phyloP scores from a whole-genome alignment of 2,888 invertebrate genomes.

The Andrena bucephala region DNA sequence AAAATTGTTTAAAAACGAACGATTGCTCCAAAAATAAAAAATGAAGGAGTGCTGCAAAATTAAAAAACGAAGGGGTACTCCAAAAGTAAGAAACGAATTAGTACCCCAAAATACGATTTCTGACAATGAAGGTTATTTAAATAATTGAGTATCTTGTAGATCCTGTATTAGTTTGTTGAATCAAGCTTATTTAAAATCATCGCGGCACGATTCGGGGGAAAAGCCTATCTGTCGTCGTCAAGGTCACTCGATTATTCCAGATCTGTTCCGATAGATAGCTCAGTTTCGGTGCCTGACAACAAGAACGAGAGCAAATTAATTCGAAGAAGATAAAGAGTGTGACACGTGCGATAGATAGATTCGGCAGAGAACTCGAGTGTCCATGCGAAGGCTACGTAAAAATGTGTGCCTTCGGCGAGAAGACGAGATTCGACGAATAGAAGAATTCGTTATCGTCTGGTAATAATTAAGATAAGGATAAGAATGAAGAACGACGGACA shows the following conservation, averaged over 20 bases:
- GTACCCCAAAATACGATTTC: too few species aligned
- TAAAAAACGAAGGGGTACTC: too few species aligned
- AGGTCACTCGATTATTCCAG: conserved; percentile 35
- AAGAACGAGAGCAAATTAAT: conserved; percentile 50
- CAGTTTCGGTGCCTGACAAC: background rate
- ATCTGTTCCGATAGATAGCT: conserved; percentile 40
- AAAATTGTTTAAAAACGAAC: too few species aligned
- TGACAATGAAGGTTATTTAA: too few species aligned
- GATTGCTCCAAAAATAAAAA: too few species aligned
- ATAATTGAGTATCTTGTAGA: too few species aligned
- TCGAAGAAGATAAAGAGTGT: conserved; percentile 27
- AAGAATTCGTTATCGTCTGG: background rate
- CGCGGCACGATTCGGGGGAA: background rate
- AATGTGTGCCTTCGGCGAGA: conserved; percentile 11
- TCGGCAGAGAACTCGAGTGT: conserved; percentile 20
- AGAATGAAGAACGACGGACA: conserved; percentile 2
- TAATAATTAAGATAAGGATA: conserved; percentile 18
- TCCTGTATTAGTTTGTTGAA: too few species aligned
- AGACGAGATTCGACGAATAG: background rate
- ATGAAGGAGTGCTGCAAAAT: too few species aligned
- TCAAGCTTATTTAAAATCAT: too few species aligned
- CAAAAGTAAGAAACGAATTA: too few species aligned
- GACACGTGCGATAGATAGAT: conserved; percentile 57
- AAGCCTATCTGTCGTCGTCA: conserved; percentile 20
- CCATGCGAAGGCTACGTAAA: conserved; percentile 37